Percentiles rank a stretch among this genome's conserved stretches.
phyloP scores from a whole-genome alignment of 2,797 vertebrate genomes.

The Melopsittacus undulatus region DNA sequence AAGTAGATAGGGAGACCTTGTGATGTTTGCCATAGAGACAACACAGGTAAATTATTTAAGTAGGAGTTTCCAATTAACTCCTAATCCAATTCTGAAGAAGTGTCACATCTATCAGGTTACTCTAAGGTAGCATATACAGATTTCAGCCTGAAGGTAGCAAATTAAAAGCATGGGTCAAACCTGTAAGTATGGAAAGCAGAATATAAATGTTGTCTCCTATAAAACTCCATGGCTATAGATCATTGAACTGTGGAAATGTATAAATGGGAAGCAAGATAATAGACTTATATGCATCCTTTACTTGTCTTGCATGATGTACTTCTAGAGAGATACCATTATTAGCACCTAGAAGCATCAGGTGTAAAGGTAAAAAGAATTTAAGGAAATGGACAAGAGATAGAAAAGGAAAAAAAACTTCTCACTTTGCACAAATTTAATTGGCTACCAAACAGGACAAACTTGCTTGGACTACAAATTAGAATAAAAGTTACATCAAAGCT shows the following conservation, averaged over 20 bases:
- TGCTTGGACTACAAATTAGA: background rate
- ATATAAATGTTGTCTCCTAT: background rate
- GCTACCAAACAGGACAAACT: background rate
- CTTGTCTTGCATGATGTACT: background rate
- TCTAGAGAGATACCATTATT: background rate
- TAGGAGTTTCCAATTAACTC: background rate
- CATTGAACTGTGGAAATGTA: background rate
- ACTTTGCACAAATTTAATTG: background rate
- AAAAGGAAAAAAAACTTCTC: background rate
- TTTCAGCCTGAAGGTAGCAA: background rate
- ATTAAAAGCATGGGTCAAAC: background rate
- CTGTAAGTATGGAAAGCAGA: background rate
- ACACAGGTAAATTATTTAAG: background rate
- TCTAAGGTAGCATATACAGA: background rate
- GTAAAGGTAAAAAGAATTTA: background rate
- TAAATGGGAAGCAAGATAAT: background rate
- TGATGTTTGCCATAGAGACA: background rate
- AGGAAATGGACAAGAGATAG: background rate
- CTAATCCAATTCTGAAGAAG: background rate
- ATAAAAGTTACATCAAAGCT: background rate
- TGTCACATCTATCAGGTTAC: background rate
- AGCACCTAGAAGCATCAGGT: background rate
- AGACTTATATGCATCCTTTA: background rate
- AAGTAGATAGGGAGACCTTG: background rate
- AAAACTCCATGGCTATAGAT: background rate